Conservation (phyloP, 1,140 invertebrate species). For the Tigriopus japonicus region DNA sequence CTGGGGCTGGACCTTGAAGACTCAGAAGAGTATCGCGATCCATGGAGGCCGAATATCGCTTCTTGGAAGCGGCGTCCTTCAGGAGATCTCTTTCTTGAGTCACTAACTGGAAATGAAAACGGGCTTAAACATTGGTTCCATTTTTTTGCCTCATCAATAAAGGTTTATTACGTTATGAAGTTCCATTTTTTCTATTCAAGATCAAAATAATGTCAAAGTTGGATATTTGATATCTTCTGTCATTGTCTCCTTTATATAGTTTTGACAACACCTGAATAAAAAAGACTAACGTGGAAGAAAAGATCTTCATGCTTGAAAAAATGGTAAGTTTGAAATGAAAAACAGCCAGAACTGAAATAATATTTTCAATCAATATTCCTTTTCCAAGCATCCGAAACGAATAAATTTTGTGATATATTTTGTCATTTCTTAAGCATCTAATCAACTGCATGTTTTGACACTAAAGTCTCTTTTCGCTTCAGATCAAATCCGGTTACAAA, state of each 20-base stretch:
- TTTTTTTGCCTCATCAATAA: neutral
- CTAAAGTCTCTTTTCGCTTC: too few relatives aligned
- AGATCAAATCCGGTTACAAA: too few relatives aligned
- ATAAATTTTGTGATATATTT: too few relatives aligned
- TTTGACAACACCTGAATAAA: too few relatives aligned
- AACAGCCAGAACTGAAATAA: too few relatives aligned
- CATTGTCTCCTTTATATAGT: neutral
- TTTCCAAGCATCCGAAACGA: too few relatives aligned
- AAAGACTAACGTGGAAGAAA: too few relatives aligned
- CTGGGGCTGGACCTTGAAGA: neutral
- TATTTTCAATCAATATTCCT: too few relatives aligned
- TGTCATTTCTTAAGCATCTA: too few relatives aligned
- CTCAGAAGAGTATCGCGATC: neutral
- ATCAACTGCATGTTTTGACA: too few relatives aligned
- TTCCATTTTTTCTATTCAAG: neutral
- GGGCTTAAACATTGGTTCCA: neutral
- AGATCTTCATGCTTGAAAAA: too few relatives aligned
- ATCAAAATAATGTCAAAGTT: neutral
- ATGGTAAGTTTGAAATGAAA: too few relatives aligned
- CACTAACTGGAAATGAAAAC: neutral
- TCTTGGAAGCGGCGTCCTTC: neutral
- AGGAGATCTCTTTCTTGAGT: neutral
- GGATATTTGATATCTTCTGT: neutral
- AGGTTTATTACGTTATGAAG: neutral
- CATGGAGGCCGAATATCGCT: neutral